Percentiles rank a stretch among this genome's conserved stretches.
Conservation (phyloP, 2,113 vertebrate genomes). For the human (Homo sapiens) region DNA sequence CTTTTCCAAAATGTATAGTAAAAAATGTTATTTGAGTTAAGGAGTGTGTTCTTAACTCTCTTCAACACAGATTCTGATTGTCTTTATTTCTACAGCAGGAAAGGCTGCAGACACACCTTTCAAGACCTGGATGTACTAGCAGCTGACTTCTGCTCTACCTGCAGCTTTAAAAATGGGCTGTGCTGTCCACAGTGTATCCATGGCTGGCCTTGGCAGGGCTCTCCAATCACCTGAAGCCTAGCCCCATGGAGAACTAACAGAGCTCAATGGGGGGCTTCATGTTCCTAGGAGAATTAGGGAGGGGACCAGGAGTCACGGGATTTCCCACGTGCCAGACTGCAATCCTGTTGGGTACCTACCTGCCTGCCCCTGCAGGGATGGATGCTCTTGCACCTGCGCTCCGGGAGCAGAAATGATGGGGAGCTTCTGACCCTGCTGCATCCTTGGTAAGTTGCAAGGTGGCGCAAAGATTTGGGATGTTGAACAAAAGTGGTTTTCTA, state of each 20-base stretch:
- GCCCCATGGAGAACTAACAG: too few species aligned
- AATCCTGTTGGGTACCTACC: accelerated
- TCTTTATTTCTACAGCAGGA: neutral
- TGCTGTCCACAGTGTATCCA: accelerated
- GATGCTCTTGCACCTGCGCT: accelerated
- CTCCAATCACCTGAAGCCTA: neutral
- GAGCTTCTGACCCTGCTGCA: accelerated
- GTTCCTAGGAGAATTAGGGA: neutral
- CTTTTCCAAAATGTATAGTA: neutral
- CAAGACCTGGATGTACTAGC: accelerated
- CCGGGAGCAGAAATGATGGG: too few species aligned
- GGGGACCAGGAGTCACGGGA: too few species aligned
- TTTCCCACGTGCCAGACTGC: neutral
- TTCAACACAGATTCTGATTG: neutral
- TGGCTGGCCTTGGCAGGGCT: too few species aligned
- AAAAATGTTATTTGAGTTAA: neutral
- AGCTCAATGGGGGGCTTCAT: neutral
- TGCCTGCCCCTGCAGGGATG: neutral
- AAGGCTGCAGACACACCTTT: neutral
- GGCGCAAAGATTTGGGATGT: neutral
- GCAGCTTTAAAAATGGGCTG: neutral
- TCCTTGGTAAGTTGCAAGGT: too few species aligned
- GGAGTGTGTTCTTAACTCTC: neutral
- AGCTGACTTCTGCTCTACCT: neutral
- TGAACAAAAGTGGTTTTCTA: neutral